These are phyloP conservation scores for Heteronetta atricapilla DNA, from an alignment of 2,113 vertebrate species.

Conservation along the genomic window DNA sequence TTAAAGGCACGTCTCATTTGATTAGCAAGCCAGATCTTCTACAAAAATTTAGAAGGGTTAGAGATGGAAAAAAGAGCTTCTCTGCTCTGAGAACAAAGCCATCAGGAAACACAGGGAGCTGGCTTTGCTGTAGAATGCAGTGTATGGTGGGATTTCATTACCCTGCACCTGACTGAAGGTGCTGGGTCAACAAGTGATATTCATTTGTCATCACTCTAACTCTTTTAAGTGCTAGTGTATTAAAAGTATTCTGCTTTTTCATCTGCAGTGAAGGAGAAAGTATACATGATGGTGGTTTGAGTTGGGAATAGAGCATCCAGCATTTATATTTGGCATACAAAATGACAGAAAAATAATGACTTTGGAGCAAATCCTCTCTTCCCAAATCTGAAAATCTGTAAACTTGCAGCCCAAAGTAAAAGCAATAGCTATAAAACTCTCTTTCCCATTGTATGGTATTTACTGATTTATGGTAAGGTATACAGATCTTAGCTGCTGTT, in stretches of 20 bases:
- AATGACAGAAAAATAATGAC: background rate
- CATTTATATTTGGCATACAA: constrained; percentile 3
- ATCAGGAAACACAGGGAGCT: background rate
- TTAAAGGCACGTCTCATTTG: background rate
- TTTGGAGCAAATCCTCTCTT: background rate
- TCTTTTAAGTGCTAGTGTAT: background rate
- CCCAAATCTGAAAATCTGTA: background rate
- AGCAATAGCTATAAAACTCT: constrained; percentile 25
- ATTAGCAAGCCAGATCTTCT: background rate
- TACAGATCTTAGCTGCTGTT: constrained; percentile 14
- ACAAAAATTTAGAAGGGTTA: background rate
- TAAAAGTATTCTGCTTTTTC: background rate
- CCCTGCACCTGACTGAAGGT: background rate
- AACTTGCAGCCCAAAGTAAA: constrained; percentile 35
- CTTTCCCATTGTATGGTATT: constrained; percentile 24
- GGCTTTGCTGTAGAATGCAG: background rate
- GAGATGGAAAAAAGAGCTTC: background rate
- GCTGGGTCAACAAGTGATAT: background rate
- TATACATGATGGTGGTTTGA: background rate
- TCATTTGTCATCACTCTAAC: background rate
- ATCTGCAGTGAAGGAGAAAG: background rate
- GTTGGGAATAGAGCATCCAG: background rate
- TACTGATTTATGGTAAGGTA: constrained; percentile 47
- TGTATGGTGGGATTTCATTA: background rate
- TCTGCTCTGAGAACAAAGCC: background rate